phyloP scores from a whole-genome alignment of 2,797 vertebrate species.

The Coendou prehensilis region DNA sequence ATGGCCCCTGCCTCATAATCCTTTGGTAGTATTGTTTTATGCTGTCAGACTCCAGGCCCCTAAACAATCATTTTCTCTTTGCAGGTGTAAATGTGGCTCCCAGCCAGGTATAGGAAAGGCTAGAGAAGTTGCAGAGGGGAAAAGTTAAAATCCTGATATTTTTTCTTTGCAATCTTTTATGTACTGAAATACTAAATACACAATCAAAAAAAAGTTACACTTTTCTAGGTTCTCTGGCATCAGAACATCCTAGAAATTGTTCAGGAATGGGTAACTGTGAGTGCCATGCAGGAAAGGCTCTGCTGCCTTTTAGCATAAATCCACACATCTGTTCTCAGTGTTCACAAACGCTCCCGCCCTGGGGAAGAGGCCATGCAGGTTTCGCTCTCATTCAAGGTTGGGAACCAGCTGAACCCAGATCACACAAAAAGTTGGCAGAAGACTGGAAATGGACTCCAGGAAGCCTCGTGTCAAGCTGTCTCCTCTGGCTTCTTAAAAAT shows the following conservation, averaged over 20 bases:
- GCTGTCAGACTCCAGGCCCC: not conserved
- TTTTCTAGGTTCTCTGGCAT: not conserved
- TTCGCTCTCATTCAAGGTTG: not conserved
- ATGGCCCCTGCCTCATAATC: accelerated
- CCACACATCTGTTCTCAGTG: not conserved
- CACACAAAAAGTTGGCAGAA: not conserved
- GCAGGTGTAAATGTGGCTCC: not conserved
- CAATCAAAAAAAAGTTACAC: not conserved
- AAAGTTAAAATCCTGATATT: not conserved
- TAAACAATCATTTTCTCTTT: not conserved
- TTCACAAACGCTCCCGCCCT: accelerated
- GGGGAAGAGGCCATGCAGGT: accelerated
- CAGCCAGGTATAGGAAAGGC: not conserved
- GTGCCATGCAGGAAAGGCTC: accelerated
- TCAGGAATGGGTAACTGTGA: not conserved
- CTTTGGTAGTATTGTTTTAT: accelerated
- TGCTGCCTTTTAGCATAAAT: accelerated
- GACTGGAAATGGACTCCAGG: not conserved
- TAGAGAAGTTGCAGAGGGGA: not conserved
- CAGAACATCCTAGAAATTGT: not conserved
- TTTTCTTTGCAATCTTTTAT: slow-evolving; percentile 46
- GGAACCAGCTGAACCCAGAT: not conserved
- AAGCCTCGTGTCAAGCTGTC: not conserved
- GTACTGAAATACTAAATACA: slow-evolving; percentile 26
- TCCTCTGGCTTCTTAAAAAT: not conserved